These are phyloP conservation scores for Potamarius usumacintae DNA, from an alignment of 2,113 vertebrate genomes.

Conservation along the genomic window DNA sequence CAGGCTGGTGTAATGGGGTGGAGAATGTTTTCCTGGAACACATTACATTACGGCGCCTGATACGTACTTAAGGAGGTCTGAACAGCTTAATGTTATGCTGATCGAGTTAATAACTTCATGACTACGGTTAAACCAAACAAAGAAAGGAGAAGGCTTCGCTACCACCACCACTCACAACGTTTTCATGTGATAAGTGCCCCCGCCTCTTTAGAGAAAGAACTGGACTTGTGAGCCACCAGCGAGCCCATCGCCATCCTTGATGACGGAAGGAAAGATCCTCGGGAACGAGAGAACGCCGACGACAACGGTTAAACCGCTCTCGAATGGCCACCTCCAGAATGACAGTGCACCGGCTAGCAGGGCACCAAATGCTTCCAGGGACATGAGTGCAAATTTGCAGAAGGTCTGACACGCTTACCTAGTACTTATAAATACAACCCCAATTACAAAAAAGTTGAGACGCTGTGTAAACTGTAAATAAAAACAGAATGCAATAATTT, in stretches of 20 bases:
- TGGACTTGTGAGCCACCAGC: too few species aligned
- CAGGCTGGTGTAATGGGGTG: constrained; percentile 17
- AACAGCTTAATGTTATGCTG: neutral
- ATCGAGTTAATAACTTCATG: neutral
- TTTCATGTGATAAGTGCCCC: too few species aligned
- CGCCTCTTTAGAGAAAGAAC: too few species aligned
- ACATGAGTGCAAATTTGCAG: neutral
- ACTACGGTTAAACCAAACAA: neutral
- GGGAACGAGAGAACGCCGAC: too few species aligned
- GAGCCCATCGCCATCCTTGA: too few species aligned
- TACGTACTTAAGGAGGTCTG: neutral
- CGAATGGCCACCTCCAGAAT: neutral
- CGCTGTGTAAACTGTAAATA: too few species aligned
- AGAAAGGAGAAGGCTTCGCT: too few species aligned
- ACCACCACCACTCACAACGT: too few species aligned
- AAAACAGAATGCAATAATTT: too few species aligned
- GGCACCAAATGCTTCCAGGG: neutral
- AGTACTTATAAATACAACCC: neutral
- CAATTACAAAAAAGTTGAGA: too few species aligned
- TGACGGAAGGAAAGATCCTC: too few species aligned
- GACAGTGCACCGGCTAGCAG: neutral
- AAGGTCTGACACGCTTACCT: neutral
- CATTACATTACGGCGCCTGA: constrained; percentile 2
- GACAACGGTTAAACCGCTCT: neutral
- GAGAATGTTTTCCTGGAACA: constrained; percentile 13